phyloP scores from a whole-genome alignment of 1,140 invertebrate species.

The Eciton burchellii region DNA sequence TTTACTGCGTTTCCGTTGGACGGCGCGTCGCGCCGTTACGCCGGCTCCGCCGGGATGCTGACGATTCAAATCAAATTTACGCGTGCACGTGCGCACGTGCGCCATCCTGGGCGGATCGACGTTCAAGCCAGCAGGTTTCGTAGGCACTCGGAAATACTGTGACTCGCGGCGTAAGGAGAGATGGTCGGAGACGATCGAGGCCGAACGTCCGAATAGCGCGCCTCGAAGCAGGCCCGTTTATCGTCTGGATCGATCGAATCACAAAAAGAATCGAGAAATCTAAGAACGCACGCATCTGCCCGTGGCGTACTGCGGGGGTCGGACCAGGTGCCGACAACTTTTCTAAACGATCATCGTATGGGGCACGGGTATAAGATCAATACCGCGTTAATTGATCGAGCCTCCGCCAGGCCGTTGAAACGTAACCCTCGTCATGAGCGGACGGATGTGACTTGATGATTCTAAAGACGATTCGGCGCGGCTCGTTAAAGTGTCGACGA shows the following conservation, averaged over 20 bases:
- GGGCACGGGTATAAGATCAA: conserved; percentile 68
- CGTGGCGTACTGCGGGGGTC: conserved; percentile 76
- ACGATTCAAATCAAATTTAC: background rate
- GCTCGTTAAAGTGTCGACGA: conserved; percentile 59
- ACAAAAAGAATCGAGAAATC: conserved; percentile 71
- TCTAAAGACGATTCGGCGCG: conserved; percentile 41
- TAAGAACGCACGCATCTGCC: conserved; percentile 68
- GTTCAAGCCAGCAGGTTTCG: background rate
- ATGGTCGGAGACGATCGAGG: background rate
- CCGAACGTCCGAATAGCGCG: conserved; percentile 18
- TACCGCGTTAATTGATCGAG: conserved; percentile 73
- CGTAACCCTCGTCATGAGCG: conserved; percentile 57
- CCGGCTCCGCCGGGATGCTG: background rate
- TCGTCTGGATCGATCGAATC: conserved; percentile 56
- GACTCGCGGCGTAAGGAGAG: background rate
- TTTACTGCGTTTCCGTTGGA: conserved; percentile 10
- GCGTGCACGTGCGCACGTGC: background rate
- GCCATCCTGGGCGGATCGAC: background rate
- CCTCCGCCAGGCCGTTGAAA: conserved; percentile 45
- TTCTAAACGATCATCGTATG: conserved; percentile 68
- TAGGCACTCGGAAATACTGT: background rate
- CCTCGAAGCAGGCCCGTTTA: conserved; percentile 45
- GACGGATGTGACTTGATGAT: conserved; percentile 64
- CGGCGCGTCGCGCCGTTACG: conserved; percentile 2
- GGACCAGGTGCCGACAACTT: conserved; percentile 79